A percentile compares a stretch with the other conserved stretches of the same genome.
These are phyloP conservation scores for Zophobas atratus DNA, from an alignment of 1,140 invertebrate genomes.

Conservation along the genomic window DNA sequence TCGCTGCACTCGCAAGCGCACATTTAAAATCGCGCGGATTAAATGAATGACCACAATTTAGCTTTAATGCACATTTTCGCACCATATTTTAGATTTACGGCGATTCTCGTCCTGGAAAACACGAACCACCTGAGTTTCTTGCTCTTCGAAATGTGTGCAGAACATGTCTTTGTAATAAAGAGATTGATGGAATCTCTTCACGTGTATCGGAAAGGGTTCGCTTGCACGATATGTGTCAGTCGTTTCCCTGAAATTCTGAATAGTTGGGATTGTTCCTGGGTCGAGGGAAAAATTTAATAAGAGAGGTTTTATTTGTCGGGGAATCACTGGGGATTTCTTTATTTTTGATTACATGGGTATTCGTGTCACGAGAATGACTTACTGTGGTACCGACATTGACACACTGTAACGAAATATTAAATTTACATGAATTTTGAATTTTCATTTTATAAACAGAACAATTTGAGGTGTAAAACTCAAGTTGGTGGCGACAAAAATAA, in stretches of 20 bases:
- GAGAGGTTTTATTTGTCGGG: background rate
- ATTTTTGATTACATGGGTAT: background rate
- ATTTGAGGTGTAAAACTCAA: too few relatives aligned
- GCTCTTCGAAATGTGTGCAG: background rate
- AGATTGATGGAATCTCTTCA: background rate
- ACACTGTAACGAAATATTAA: too few relatives aligned
- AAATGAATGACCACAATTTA: background rate
- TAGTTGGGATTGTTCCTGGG: background rate
- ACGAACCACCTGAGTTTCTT: background rate
- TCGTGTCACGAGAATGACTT: background rate
- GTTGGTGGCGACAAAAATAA: too few relatives aligned
- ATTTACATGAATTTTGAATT: too few relatives aligned
- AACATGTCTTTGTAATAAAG: background rate
- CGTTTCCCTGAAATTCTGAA: constrained; percentile 1
- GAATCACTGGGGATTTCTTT: background rate
- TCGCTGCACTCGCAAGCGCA: too few relatives aligned
- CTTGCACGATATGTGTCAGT: background rate
- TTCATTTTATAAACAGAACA: too few relatives aligned
- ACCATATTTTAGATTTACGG: too few relatives aligned
- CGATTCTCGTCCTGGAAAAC: background rate
- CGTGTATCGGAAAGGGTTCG: background rate
- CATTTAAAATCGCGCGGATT: too few relatives aligned
- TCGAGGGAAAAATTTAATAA: background rate
- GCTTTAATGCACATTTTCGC: background rate
- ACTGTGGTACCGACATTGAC: too few relatives aligned